Base-by-base conservation (phyloP, 2,797 vertebrate genomes). In the Falco biarmicus region DNA sequence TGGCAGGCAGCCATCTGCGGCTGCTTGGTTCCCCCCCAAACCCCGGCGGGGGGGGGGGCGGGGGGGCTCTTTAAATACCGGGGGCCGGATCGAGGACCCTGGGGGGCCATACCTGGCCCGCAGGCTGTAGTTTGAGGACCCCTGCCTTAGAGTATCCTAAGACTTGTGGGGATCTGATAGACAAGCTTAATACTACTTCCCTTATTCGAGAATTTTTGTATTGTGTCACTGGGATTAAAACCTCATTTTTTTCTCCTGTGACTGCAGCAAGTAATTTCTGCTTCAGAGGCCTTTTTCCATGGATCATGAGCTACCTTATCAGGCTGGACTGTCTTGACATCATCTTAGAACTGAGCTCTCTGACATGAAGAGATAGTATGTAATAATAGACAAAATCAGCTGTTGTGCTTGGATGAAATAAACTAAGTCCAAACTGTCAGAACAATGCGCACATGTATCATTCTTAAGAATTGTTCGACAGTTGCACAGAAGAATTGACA, bases 231-330 rank as follows among this genome's bases (percentile, higher is more conserved):
- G 53, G 25, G 21, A 39, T 89, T 71, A 69, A 89, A 87, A 50
- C 53, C 26, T 80, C 25, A 24, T 86, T 77, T 82, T 84, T 86
- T 16, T 90, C 15, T 81, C 22, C 31, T 64, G 24, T 64, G 56
- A 39, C 73, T 81, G 65, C 50, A 92, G 79, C 50, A 92, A 39
- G 21, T 79, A 84, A 81, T 93, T 89, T 90, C 64, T 93, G 43
- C 73, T 83, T 95, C 70, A 68, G 70, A 54, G 37, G 66, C 43
- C 26, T 88, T 82, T 82, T 92, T 89, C 64, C 5, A 2, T 70
- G 90, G 84, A 84, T 87, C 41, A 11, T 78, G 54, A 89, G 6
- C 51, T 75, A 25, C 32, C 12, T 89, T 96, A 71, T 68, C 57
- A 83, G 80, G 18, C 43, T 83, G 54, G 56, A 63, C 76, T 89